These are phyloP conservation scores for Antheraea yamamai DNA, from an alignment of 2,888 invertebrate genomes.

Conservation along the genomic window DNA sequence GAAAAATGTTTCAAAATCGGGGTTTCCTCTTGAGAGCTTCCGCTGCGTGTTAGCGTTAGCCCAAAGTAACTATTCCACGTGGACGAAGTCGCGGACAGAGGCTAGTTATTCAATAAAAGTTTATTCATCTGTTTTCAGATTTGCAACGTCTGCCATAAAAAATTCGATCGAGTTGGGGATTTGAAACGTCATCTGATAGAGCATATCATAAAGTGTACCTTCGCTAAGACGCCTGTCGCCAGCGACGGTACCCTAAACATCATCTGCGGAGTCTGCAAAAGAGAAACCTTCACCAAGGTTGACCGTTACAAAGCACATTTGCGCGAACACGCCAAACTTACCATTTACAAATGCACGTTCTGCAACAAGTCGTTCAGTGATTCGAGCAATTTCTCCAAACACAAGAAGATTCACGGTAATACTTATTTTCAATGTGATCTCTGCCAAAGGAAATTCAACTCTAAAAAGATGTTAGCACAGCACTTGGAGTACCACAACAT, in stretches of 20 bases:
- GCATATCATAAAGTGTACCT: slow-evolving; percentile 67
- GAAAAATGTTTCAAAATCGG: no score
- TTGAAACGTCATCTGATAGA: slow-evolving; percentile 76
- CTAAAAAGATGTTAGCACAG: slow-evolving; percentile 70
- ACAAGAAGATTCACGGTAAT: slow-evolving; percentile 74
- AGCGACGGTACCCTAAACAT: slow-evolving; percentile 60
- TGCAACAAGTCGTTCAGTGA: slow-evolving; percentile 78
- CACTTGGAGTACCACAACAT: slow-evolving; percentile 74
- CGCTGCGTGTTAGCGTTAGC: no score
- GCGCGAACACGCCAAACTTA: slow-evolving; percentile 73
- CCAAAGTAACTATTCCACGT: no score
- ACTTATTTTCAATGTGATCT: slow-evolving; percentile 70
- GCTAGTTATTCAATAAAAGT: slow-evolving; percentile 9
- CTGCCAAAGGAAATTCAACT: slow-evolving; percentile 74
- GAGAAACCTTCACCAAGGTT: slow-evolving; percentile 58
- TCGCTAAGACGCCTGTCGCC: slow-evolving; percentile 63
- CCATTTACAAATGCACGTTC: slow-evolving; percentile 72
- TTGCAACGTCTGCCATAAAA: slow-evolving; percentile 68
- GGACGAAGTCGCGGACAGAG: no score
- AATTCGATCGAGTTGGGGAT: slow-evolving; percentile 70
- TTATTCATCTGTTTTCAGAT: slow-evolving; percentile 47
- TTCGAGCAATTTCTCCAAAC: slow-evolving; percentile 78
- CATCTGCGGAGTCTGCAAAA: slow-evolving; percentile 64
- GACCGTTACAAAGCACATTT: slow-evolving; percentile 75
- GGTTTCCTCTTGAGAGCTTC: no score